Percentiles rank a stretch among this genome's conserved stretches.
phyloP scores from a whole-genome alignment of 2,113 vertebrate species.

The Morone saxatilis region DNA sequence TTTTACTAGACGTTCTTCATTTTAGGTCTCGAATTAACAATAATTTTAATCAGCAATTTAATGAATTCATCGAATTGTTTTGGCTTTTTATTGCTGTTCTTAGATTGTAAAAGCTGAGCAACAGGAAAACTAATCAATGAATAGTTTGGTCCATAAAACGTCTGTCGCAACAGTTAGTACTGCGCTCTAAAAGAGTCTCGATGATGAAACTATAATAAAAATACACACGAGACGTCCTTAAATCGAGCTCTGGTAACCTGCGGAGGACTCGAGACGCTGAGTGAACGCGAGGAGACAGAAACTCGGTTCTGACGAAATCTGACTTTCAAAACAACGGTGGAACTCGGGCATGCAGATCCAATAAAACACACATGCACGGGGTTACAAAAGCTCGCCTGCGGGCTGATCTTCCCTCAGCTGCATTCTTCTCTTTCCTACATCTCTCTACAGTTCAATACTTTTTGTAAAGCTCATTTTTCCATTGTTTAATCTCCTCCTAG shows the following conservation, averaged over 20 bases:
- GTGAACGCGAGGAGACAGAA: not conserved
- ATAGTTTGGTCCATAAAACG: too few species aligned
- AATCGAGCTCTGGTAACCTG: not conserved
- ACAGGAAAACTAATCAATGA: too few species aligned
- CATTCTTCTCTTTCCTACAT: not conserved
- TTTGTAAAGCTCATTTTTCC: not conserved
- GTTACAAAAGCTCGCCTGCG: constrained; percentile 9
- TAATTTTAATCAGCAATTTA: too few species aligned
- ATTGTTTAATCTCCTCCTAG: not conserved
- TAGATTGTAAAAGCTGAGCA: too few species aligned
- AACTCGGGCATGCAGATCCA: constrained; percentile 43
- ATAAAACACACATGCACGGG: constrained; percentile 40
- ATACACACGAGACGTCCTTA: not conserved
- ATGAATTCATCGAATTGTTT: too few species aligned
- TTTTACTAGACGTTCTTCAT: too few species aligned
- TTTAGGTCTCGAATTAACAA: too few species aligned
- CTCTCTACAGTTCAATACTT: not conserved
- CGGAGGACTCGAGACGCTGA: not conserved
- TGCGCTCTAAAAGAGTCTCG: not conserved
- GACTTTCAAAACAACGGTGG: not conserved
- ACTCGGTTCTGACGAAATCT: not conserved
- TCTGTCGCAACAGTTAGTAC: too few species aligned
- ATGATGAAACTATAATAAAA: not conserved
- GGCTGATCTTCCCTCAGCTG: constrained; percentile 1
- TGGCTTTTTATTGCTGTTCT: too few species aligned